A percentile compares a stretch with the other conserved stretches of the same genome.
phyloP scores from a whole-genome alignment of 2,113 vertebrate species.

The Nibea coibor region DNA sequence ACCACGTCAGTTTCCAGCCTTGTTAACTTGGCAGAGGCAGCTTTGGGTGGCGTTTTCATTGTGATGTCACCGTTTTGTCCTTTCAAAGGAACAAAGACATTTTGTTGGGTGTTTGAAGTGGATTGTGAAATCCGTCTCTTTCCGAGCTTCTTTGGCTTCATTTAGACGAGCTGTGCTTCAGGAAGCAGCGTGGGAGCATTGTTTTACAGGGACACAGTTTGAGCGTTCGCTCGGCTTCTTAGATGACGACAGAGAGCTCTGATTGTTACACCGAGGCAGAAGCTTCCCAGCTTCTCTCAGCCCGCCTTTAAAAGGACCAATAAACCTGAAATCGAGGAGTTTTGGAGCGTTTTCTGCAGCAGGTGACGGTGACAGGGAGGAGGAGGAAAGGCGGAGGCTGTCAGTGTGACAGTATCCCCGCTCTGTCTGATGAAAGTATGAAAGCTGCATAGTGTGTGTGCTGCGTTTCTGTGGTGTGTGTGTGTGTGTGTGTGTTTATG shows the following conservation, averaged over 20 bases:
- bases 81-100: conserved; percentile 24
- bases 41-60: background rate
- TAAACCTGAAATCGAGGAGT: conserved; percentile 21
- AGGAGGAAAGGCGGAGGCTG: conserved; percentile 29
- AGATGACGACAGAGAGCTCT: conserved; percentile 5
- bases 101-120: conserved; percentile 7
- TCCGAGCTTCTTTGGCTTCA: conserved; percentile 21
- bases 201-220: conserved; percentile 16
- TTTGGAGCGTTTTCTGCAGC: conserved; percentile 26
- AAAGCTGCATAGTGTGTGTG: conserved; percentile 12
- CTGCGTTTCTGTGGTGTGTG: conserved; percentile 20
- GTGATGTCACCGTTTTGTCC: conserved; percentile 5
- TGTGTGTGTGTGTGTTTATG: background rate
- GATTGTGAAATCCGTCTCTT: conserved; percentile 1
- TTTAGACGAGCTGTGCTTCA: conserved; percentile 4
- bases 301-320: conserved; percentile 25
- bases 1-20: background rate
- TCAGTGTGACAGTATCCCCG: background rate
- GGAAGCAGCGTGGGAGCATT: background rate
- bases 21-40: conserved; percentile 3
- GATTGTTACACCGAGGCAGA: conserved; percentile 12
- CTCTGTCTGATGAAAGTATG: conserved; percentile 27
- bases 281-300: conserved; percentile 1
- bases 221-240: conserved; percentile 10
- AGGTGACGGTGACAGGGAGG: conserved; percentile 24